Evolutionary conservation across 2,888 invertebrate species (phyloP), one percentile per base, ranked within the genome.

Genomic region (Agrotis segetum): DNA sequence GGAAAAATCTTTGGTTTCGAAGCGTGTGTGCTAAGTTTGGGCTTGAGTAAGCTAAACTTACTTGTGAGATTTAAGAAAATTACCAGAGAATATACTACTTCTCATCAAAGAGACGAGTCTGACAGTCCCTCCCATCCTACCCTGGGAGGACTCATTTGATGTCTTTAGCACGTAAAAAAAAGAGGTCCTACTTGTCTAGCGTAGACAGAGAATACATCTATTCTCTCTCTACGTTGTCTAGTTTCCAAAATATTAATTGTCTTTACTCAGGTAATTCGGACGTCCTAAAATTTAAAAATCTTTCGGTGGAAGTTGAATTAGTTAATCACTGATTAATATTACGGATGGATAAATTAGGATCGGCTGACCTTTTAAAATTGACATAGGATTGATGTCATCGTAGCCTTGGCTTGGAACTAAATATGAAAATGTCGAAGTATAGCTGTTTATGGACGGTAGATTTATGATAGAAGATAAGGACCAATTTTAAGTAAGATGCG

Each of bases 381-480:
- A 56, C 40, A 50, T 29, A 24, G n/a, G 34, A 44, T 53, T 79
- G 79, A 79, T 62, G 74, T 79, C 79, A 79, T 58, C 44, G 47
- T 77, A 29, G 52, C 44, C 44, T 58, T 53, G 19, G 14, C 44
- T 58, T 53, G 19, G 14, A 60, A 58, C 19, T 14, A 34, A 34
- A 40, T 70, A 58, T 29, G 53, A 50, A 79, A 68, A 75, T 64
- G 56, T 68, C 63, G 44, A 49, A 64, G 60, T 67, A n/a, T n/a
- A 6, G 16, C 68, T 24, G 53, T 61, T 34, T 34, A 34, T 34
- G 34, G 34, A 34, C 34, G 7, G 6, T 29, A 29, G 29, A 29
- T 29, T 4, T 29, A 29, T 5, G 29, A 34, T 34, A 29, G 29
- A 29, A 29, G 29, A 56, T 50, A 67, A 21, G 55, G 47, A 47